These are phyloP conservation scores for Terebella lapidaria DNA, from an alignment of 2,888 invertebrate species.

Conservation along the genomic window DNA sequence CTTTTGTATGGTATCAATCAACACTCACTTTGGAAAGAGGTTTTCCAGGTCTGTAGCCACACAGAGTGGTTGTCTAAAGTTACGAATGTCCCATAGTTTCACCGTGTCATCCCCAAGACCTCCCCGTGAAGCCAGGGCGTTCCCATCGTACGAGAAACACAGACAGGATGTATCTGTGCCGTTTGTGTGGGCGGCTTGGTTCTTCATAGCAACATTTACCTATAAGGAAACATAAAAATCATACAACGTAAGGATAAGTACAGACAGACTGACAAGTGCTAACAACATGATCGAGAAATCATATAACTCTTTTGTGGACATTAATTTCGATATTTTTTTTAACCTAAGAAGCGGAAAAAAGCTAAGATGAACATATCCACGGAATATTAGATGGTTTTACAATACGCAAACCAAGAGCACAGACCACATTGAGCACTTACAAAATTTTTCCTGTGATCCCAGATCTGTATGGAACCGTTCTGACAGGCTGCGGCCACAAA, in stretches of 20 bases:
- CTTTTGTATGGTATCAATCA: no score
- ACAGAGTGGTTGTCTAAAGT: constrained; percentile 73
- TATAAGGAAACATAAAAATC: constrained; percentile 25
- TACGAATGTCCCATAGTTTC: constrained; percentile 89
- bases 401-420: no score
- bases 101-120: constrained; percentile 79
- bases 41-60: constrained; percentile 70
- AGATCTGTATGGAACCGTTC: constrained; percentile 94
- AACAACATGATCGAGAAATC: no score
- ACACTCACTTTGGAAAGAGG: constrained; percentile 65
- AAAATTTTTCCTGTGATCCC: constrained; percentile 88
- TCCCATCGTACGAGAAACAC: constrained; percentile 81
- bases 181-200: constrained; percentile 64
- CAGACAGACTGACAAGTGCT: no score
- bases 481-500: constrained; percentile 85
- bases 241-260: not conserved
- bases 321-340: no score
- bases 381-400: no score
- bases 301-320: no score
- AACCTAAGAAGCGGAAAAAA: no score
- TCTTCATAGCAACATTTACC: constrained; percentile 73
- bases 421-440: no score
- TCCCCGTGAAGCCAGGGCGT: constrained; percentile 72
- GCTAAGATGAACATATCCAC: no score
- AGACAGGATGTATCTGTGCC: constrained; percentile 79